Base-by-base conservation (phyloP, 2,113 vertebrate species). In the Carettochelys insculpta region DNA sequence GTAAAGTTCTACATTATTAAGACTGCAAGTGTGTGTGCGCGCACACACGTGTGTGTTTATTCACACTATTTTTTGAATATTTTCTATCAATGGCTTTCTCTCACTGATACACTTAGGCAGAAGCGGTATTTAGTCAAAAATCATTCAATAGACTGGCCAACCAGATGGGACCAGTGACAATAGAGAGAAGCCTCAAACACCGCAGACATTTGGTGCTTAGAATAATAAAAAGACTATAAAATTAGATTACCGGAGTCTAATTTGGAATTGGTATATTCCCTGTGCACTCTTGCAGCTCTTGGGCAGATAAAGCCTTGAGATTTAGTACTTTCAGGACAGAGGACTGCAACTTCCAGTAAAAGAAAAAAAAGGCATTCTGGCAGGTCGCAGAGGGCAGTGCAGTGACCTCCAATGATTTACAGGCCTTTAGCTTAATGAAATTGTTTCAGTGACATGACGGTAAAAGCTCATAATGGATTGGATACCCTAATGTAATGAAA, bases 381-480 rank as follows among this genome's bases (percentile, higher is more conserved):
- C 98, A 98, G 98, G 97, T 98, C 98, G 97, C 84, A 43, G 96
- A 98, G 98, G 98, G 98, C 98, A 98, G 96, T 97, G 88, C 98
- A 96, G 98, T 99, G 99, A 99, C 99, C 98, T 98, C 98, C 96
- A 98, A 97, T 99, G 99, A 99, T 99, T 99, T 99, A 99, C 98
- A 98, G 98, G 98, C 98, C 98, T 99, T 98, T 98, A 98, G 98
- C 99, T 99, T 99, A 99, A 99, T 99, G 99, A 99, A 99, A 99
- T 99, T 99, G 99, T 99, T 99, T 99, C 99, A 98, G 98, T 99
- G 99, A 99, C 99, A 99, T 99, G 98, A 98, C 98, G 98, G 99
- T 99, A 99, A 99, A 99, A 99, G 99, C 98, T 98, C 98, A 98
- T 99, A 99, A 99, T 99, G 99, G 99, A 99, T 99, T 99, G 99